These are phyloP conservation scores for Xestobium rufovillosum DNA, from an alignment of 2,888 invertebrate genomes.

Conservation along the genomic window DNA sequence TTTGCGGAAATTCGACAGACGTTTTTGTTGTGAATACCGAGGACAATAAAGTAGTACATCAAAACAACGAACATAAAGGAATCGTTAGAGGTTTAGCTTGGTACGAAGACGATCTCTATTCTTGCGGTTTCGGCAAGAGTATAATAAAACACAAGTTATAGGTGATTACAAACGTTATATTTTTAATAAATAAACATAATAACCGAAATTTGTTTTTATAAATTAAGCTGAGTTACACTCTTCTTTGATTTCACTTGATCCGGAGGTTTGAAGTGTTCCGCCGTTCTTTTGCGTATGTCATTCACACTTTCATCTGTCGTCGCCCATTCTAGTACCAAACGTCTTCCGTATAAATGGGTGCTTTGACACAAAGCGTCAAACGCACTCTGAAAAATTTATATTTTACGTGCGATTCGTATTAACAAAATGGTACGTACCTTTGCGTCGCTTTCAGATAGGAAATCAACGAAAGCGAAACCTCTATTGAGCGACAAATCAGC, in stretches of 20 bases:
- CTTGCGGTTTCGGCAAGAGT: conserved; percentile 53
- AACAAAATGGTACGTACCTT: conserved; percentile 53
- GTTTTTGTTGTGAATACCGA: conserved; percentile 43
- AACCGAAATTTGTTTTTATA: conserved; percentile 5
- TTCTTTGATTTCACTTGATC: conserved; percentile 42
- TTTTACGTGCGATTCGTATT: conserved; percentile 3
- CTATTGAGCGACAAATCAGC: conserved; percentile 69
- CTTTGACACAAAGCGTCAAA: conserved; percentile 90
- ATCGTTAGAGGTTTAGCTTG: conserved; percentile 52
- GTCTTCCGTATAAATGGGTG: conserved; percentile 94
- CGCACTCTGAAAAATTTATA: conserved; percentile 61
- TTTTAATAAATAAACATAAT: no score
- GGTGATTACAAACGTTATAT: neutral
- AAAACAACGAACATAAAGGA: conserved; percentile 44
- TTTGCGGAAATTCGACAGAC: conserved; percentile 44
- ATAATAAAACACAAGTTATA: conserved; percentile 36
- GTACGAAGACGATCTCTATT: conserved; percentile 45
- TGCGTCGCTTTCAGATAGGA: conserved; percentile 78
- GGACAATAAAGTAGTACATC: conserved; percentile 37
- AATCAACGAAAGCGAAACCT: conserved; percentile 97
- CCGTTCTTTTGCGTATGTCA: conserved; percentile 77
- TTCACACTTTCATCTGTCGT: conserved; percentile 67
- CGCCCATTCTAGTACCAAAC: conserved; percentile 95
- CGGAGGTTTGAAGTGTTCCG: conserved; percentile 53
- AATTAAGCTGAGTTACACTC: conserved; percentile 40